Evolutionary conservation across 2,888 invertebrate genomes (phyloP).

Genomic region (Xanthorhoe designata): DNA sequence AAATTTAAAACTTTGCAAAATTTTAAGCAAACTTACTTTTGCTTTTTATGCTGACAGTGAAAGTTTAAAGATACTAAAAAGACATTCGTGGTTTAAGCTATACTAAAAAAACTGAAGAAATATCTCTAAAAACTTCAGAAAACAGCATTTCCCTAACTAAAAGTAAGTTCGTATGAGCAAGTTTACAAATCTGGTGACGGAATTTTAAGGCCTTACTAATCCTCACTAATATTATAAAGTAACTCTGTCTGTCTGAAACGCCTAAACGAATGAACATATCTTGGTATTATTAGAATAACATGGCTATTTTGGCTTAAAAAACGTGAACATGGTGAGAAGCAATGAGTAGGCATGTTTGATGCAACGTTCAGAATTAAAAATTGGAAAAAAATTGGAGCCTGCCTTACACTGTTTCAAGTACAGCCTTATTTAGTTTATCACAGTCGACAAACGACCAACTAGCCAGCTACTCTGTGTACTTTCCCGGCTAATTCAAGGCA

Average conservation of each 20-base stretch:
- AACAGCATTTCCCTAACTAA: background rate
- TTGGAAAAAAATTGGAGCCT: too few relatives aligned
- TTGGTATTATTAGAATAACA: background rate
- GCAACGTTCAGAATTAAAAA: too few relatives aligned
- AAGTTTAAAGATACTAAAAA: background rate
- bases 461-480: constrained; percentile 19
- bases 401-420: too few relatives aligned
- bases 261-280: too few relatives aligned
- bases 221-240: too few relatives aligned
- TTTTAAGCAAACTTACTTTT: background rate
- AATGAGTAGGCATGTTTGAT: too few relatives aligned
- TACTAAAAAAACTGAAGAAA: background rate
- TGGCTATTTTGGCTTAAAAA: too few relatives aligned
- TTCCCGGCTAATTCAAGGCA: constrained; percentile 23
- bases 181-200: too few relatives aligned
- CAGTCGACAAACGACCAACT: constrained; percentile 22
- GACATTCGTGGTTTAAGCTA: background rate
- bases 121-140: background rate
- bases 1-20: background rate
- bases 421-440: constrained; percentile 12
- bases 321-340: too few relatives aligned
- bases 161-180: too few relatives aligned
- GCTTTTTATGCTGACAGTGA: background rate
- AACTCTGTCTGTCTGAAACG: too few relatives aligned
- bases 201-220: too few relatives aligned